Evolutionary conservation across 2,888 invertebrate genomes (phyloP).

Genomic region (Netelia inedita): DNA sequence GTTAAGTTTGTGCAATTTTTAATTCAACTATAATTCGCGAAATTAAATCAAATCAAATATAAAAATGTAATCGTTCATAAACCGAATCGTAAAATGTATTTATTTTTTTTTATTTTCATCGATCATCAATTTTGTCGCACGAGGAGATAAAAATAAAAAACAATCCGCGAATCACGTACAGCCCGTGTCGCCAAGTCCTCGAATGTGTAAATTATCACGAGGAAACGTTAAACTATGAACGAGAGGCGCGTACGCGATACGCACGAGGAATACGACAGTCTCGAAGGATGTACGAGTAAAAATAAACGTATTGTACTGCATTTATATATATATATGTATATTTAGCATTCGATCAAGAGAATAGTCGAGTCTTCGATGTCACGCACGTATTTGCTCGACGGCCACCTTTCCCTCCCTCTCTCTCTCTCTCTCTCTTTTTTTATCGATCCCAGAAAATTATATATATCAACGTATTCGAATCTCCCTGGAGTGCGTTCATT

Average conservation of each 20-base stretch:
- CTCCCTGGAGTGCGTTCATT: conserved; percentile 62
- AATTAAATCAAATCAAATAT: too few relatives aligned
- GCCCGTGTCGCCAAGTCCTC: conserved; percentile 54
- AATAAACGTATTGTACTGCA: conserved; percentile 3
- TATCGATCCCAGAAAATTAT: conserved; percentile 48
- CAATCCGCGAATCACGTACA: conserved; percentile 18
- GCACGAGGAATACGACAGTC: conserved; percentile 55
- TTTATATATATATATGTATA: not conserved
- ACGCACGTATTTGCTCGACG: conserved; percentile 55
- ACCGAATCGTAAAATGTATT: too few relatives aligned
- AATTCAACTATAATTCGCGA: too few relatives aligned
- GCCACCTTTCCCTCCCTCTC: not conserved
- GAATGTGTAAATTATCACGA: conserved; percentile 59
- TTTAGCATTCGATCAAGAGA: conserved; percentile 38
- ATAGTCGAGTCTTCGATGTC: conserved; percentile 52
- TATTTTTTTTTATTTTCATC: too few relatives aligned
- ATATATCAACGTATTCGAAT: conserved; percentile 42
- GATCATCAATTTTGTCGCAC: not conserved
- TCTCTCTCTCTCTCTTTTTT: not conserved
- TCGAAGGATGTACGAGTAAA: conserved; percentile 18
- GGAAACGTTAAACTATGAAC: conserved; percentile 54
- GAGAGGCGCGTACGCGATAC: conserved; percentile 47
- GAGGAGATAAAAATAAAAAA: not conserved
- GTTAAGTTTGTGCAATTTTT: too few relatives aligned
- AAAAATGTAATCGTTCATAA: too few relatives aligned